These are phyloP conservation scores for Porites cylindrica DNA, from an alignment of 92 coral and sea anemone species.

Conservation along the genomic window DNA sequence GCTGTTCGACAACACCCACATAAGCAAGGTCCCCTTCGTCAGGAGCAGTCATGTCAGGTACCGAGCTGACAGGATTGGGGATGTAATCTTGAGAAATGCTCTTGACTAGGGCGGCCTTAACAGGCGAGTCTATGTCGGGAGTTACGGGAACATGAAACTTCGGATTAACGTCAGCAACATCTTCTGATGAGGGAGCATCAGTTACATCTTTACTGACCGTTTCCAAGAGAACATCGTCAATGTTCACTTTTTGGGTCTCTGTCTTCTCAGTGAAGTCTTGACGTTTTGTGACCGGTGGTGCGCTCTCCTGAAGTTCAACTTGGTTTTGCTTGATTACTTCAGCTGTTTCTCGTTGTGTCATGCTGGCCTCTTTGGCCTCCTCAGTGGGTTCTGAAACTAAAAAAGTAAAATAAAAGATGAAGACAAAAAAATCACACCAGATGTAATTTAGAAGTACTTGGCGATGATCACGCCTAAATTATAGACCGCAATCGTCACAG, in stretches of 20 bases:
- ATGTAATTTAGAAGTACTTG: not conserved
- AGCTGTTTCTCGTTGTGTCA: slow-evolving; percentile 10
- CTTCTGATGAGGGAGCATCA: slow-evolving; percentile 13
- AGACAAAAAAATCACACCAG: not conserved
- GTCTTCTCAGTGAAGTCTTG: slow-evolving; percentile 4
- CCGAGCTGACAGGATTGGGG: slow-evolving; percentile 14
- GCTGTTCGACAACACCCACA: slow-evolving; percentile 34
- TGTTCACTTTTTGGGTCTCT: not conserved
- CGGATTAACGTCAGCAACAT: slow-evolving; percentile 24
- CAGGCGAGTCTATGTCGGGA: slow-evolving; percentile 71
- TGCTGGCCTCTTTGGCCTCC: not conserved
- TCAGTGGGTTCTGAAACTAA: not conserved
- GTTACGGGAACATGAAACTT: slow-evolving; percentile 49
- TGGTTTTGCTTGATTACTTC: slow-evolving; percentile 3
- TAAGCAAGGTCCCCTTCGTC: slow-evolving; percentile 27
- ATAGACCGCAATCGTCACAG: too few relatives aligned
- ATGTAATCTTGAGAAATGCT: slow-evolving; percentile 66
- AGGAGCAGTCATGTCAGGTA: not conserved
- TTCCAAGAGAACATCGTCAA: slow-evolving; percentile 15
- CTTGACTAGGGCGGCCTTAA: slow-evolving; percentile 74
- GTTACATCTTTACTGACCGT: slow-evolving; percentile 2
- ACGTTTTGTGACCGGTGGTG: not conserved
- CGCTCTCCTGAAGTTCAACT: slow-evolving; percentile 8
- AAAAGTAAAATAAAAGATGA: not conserved
- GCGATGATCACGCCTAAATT: not conserved